phyloP scores from a whole-genome alignment of 2,888 invertebrate species.

The Orthonychiurus folsomi region DNA sequence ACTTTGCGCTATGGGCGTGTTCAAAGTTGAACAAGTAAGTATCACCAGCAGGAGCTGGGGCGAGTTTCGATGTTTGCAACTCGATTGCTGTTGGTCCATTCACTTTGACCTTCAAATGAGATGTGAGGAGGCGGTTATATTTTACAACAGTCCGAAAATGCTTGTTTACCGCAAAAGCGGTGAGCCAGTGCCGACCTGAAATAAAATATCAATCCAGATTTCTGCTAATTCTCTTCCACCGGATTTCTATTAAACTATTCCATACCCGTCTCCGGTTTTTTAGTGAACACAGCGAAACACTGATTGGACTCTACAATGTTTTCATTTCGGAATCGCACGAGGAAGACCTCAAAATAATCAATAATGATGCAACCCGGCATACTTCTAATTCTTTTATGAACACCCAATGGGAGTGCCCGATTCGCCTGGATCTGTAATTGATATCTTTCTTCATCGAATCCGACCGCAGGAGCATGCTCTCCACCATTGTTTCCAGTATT shows the following conservation, averaged over 20 bases:
- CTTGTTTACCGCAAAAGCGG: not conserved
- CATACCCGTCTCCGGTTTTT: conserved; percentile 1
- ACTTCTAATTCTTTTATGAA: not conserved
- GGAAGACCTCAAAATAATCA: not conserved
- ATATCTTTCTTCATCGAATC: no score
- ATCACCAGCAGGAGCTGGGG: not conserved
- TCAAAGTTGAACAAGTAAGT: not conserved
- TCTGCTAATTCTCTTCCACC: no score
- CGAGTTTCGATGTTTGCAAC: not conserved
- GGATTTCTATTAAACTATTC: no score
- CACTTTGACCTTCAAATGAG: conserved; percentile 2
- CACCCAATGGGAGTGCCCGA: not conserved
- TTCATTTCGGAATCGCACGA: not conserved
- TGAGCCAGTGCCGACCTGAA: not conserved
- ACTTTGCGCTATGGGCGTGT: not conserved
- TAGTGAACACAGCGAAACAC: not conserved
- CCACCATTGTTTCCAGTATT: no score
- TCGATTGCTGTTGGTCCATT: not conserved
- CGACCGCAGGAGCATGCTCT: no score
- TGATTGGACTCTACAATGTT: not conserved
- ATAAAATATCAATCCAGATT: not conserved
- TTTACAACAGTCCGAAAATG: not conserved
- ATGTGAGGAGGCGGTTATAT: conserved; percentile 1
- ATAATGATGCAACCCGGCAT: not conserved
- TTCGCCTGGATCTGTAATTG: no score